Evolutionary conservation across 2,113 vertebrate species (phyloP).

Genomic region (Semicossyphus pulcher): DNA sequence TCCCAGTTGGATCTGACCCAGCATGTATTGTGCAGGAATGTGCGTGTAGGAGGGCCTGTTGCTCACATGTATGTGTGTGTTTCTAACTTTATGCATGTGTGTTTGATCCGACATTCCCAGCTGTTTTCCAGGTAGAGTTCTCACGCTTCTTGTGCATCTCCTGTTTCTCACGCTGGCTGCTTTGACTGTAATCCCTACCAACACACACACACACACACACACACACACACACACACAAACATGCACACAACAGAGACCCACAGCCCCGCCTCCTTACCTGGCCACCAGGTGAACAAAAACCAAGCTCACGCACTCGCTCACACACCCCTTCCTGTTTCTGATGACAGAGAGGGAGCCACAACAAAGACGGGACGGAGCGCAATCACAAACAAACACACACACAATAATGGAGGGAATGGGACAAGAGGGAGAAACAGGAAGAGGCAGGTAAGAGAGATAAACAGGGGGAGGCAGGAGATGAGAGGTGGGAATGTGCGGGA

Average conservation of each 20-base stretch:
- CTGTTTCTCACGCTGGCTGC: constrained; percentile 70
- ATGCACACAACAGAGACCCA: constrained; percentile 20
- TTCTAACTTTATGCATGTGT: constrained; percentile 34
- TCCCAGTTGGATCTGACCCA: constrained; percentile 49
- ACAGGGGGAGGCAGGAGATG: constrained; percentile 40
- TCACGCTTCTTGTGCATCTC: constrained; percentile 73
- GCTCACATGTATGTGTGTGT: constrained; percentile 25
- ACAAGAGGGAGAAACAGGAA: constrained; percentile 24
- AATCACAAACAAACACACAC: constrained; percentile 28
- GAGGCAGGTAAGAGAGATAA: constrained; percentile 32
- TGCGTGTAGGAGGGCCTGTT: constrained; percentile 28
- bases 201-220: constrained; percentile 42
- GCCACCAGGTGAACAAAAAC: constrained; percentile 60
- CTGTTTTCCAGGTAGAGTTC: constrained; percentile 78
- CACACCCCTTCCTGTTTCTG: constrained; percentile 61
- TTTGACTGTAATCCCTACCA: constrained; percentile 63
- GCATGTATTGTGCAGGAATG: constrained; percentile 48
- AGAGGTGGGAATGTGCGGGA: constrained; percentile 55
- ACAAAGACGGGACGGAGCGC: constrained; percentile 36
- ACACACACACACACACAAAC: constrained; percentile 16
- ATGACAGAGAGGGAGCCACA: constrained; percentile 62
- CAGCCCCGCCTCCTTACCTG: constrained; percentile 39
- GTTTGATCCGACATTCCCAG: constrained; percentile 66
- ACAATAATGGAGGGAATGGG: constrained; percentile 3
- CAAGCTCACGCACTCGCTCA: constrained; percentile 36